Evolutionary conservation across 2,888 invertebrate genomes (phyloP).

Genomic region (Pomacea canaliculata): DNA sequence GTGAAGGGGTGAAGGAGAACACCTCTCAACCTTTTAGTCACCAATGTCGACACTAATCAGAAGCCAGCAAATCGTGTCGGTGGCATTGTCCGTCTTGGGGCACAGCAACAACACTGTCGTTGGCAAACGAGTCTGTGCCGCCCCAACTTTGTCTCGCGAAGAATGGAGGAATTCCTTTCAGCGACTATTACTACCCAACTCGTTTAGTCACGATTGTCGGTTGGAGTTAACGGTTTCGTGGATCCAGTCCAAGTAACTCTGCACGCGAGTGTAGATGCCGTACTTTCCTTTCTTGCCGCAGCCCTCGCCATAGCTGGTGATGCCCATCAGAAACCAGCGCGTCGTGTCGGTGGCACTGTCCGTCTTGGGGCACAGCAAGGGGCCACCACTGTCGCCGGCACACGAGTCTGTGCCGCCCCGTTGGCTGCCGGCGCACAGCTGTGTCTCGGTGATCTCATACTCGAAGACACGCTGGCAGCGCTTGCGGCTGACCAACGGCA

Average conservation of each 20-base stretch:
- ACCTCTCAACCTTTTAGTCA: no score
- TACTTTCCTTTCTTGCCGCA: slow-evolving; percentile 92
- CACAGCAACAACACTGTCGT: slow-evolving; percentile 84
- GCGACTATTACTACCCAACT: no score
- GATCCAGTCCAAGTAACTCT: slow-evolving; percentile 92
- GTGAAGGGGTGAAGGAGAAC: no score
- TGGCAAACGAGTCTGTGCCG: slow-evolving; percentile 92
- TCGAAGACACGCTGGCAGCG: slow-evolving; percentile 86
- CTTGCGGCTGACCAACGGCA: slow-evolving; percentile 85
- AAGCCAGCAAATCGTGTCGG: slow-evolving; percentile 69
- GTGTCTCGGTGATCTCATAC: slow-evolving; percentile 86
- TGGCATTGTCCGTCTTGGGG: slow-evolving; percentile 33
- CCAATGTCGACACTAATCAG: slow-evolving; percentile 79
- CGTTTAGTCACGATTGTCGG: no score
- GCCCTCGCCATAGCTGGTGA: slow-evolving; percentile 95
- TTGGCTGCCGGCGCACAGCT: slow-evolving; percentile 91
- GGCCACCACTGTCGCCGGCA: slow-evolving; percentile 87
- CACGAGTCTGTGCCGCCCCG: slow-evolving; percentile 89
- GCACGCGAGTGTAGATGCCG: slow-evolving; percentile 91
- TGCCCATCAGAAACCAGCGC: slow-evolving; percentile 80
- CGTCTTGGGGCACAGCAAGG: slow-evolving; percentile 74
- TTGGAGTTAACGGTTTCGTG: slow-evolving; percentile 33
- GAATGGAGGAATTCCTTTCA: no score
- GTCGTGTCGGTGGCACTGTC: slow-evolving; percentile 29
- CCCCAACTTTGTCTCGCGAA: slow-evolving; percentile 74